Evolutionary conservation across 1,140 invertebrate genomes (phyloP), one percentile per base, ranked within the genome.

Genomic region (Drosophila varians): DNA sequence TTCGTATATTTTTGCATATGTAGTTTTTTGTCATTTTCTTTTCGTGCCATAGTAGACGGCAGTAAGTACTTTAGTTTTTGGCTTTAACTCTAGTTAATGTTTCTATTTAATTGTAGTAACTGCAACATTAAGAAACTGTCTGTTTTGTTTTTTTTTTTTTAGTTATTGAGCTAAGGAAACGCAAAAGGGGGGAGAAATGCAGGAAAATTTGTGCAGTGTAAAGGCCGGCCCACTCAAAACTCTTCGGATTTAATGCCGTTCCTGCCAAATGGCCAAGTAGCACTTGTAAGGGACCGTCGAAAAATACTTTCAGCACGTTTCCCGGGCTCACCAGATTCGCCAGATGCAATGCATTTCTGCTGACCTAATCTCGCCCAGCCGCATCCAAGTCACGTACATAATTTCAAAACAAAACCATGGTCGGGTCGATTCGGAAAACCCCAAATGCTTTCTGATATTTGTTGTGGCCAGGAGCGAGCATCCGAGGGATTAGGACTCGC

Each of bases 1-100:
- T 56, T 52, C n/a, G 51, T 78, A 74, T 84, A 72, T 76, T 64
- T 64, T 72, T 80, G 70, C 54, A 82, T 77, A 82, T 31, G 9
- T 31, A 31, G 28, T 58, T 73, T 82, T 62, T 61, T 62, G 61
- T 25, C 42, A 40, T 54, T 48, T 42, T 36, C 25, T 58, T 36
- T 58, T 18, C 36, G 36, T 43, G 9, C 23, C 47, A 53, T 72
- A 58, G 45, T 77, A 38, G 45, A 73, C 14, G 70, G 84, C 79
- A 78, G 66, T 84, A 78, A 56, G 60, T 69, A 77, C 43, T 73
- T 57, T 38, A 38, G 12, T 38, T 38, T 38, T 38, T 38, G n/a
- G 14, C 36, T 12, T 38, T 61, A 38, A 61, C 26, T 48, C 56
- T 72, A 73, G 49, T 49, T 55, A 62, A 73, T 64, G 70, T 45